A percentile compares a stretch with the other conserved stretches of the same genome.
These are phyloP conservation scores for Drosophila gaucha DNA, from an alignment of 2,888 invertebrate genomes.

Conservation along the genomic window DNA sequence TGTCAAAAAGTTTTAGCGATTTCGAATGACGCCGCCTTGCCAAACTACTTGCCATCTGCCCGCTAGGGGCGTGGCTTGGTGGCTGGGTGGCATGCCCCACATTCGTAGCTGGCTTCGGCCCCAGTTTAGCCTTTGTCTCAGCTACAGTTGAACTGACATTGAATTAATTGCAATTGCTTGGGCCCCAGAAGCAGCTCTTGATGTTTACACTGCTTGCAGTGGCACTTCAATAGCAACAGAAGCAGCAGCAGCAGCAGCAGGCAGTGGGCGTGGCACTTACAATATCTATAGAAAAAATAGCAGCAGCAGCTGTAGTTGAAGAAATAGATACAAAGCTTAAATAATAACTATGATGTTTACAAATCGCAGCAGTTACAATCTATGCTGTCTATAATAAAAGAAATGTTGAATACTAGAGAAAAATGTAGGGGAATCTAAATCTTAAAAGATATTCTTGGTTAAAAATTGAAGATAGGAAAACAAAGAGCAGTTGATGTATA, in stretches of 20 bases:
- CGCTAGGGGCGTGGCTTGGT: slow-evolving; percentile 2
- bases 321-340: background rate
- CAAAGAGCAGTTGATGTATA: background rate
- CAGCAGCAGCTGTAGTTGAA: background rate
- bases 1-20: slow-evolving; percentile 70
- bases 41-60: slow-evolving; percentile 58
- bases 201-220: slow-evolving; percentile 29
- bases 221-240: slow-evolving; percentile 14
- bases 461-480: background rate
- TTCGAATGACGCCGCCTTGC: slow-evolving; percentile 50
- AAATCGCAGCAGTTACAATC: background rate
- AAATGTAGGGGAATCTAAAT: too few species aligned
- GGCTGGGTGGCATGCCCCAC: slow-evolving; percentile 12
- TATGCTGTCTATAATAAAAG: background rate
- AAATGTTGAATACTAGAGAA: background rate
- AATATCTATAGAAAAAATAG: background rate
- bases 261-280: slow-evolving; percentile 10
- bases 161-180: slow-evolving; percentile 63
- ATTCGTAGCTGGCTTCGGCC: too few species aligned
- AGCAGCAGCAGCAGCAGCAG: background rate
- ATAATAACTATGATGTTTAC: background rate
- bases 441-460: too few species aligned
- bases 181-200: slow-evolving; percentile 26
- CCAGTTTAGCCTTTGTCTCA: slow-evolving; percentile 59
- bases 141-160: slow-evolving; percentile 64